Percentiles rank a stretch among this genome's conserved stretches.
Evolutionary conservation across 2,888 invertebrate genomes (phyloP).

Genomic region (Leucozona laternaria): DNA sequence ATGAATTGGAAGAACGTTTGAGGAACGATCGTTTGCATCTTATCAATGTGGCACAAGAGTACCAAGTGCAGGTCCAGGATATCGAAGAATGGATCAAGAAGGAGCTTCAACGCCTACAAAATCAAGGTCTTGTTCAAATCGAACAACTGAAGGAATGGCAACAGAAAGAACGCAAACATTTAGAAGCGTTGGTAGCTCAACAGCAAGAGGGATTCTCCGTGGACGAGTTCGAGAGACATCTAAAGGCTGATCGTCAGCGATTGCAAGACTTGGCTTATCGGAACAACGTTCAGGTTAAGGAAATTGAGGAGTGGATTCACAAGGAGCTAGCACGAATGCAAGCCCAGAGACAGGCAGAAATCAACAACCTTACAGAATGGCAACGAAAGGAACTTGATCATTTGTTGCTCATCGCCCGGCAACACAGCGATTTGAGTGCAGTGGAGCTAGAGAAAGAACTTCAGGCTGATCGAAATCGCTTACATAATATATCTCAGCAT

Average conservation of each 20-base stretch:
- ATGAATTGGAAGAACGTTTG: slow-evolving; percentile 81
- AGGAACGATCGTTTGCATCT: slow-evolving; percentile 81
- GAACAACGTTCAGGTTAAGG: slow-evolving; percentile 82
- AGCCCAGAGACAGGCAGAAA: slow-evolving; percentile 80
- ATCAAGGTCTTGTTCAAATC: slow-evolving; percentile 81
- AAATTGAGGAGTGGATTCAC: slow-evolving; percentile 82
- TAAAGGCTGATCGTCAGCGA: slow-evolving; percentile 81
- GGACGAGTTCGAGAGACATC: slow-evolving; percentile 80
- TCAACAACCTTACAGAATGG: slow-evolving; percentile 81
- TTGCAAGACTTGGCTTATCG: slow-evolving; percentile 82
- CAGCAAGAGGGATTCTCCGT: slow-evolving; percentile 80
- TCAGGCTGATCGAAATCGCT: slow-evolving; percentile 79
- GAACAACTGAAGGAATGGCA: slow-evolving; percentile 81
- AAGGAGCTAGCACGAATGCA: slow-evolving; percentile 80
- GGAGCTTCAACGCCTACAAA: slow-evolving; percentile 80
- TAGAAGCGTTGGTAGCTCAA: slow-evolving; percentile 78
- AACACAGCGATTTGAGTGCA: slow-evolving; percentile 80
- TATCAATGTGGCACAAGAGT: slow-evolving; percentile 80
- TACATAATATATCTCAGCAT: slow-evolving; percentile 80
- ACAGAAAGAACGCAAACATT: slow-evolving; percentile 80
- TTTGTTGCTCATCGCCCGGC: slow-evolving; percentile 79
- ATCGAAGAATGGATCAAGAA: slow-evolving; percentile 82
- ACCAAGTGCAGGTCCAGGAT: slow-evolving; percentile 81
- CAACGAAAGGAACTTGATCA: slow-evolving; percentile 80
- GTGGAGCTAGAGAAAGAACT: slow-evolving; percentile 81